phyloP scores from a whole-genome alignment of 2,888 invertebrate species.

The Salticus scenicus region DNA sequence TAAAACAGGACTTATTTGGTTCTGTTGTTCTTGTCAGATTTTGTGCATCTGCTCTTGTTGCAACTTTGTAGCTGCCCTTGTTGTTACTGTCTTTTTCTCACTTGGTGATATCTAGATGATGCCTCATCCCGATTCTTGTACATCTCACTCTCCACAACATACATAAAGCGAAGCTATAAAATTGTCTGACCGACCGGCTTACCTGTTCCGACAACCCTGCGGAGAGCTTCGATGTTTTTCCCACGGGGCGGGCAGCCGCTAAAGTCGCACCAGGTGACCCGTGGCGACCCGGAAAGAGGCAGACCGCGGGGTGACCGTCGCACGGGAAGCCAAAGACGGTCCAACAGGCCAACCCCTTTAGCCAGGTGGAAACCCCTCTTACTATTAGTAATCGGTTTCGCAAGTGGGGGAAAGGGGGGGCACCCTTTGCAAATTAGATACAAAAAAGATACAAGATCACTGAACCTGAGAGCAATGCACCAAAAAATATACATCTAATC shows the following conservation, averaged over 20 bases:
- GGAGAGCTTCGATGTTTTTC: background rate
- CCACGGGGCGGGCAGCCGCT: constrained; percentile 32
- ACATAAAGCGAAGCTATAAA: no score
- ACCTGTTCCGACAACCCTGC: background rate
- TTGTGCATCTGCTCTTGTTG: no score
- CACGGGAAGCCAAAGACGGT: constrained; percentile 36
- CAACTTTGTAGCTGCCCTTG: no score
- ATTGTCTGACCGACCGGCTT: background rate
- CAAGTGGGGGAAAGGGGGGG: background rate
- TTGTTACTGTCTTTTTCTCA: no score
- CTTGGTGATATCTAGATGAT: no score
- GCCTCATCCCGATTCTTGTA: no score
- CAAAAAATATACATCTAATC: no score
- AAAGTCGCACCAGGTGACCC: constrained; percentile 47
- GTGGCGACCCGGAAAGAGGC: constrained; percentile 64
- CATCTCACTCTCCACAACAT: no score
- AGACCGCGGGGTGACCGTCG: constrained; percentile 50
- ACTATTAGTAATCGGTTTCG: background rate
- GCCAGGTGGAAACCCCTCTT: background rate
- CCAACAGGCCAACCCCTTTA: background rate
- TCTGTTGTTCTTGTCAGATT: no score
- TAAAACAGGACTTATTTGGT: no score
- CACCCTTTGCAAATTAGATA: background rate
- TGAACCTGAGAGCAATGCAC: background rate
- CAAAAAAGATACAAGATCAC: background rate